Evolutionary conservation across 2,888 invertebrate species (phyloP).

Genomic region (Heliothis peltigera): DNA sequence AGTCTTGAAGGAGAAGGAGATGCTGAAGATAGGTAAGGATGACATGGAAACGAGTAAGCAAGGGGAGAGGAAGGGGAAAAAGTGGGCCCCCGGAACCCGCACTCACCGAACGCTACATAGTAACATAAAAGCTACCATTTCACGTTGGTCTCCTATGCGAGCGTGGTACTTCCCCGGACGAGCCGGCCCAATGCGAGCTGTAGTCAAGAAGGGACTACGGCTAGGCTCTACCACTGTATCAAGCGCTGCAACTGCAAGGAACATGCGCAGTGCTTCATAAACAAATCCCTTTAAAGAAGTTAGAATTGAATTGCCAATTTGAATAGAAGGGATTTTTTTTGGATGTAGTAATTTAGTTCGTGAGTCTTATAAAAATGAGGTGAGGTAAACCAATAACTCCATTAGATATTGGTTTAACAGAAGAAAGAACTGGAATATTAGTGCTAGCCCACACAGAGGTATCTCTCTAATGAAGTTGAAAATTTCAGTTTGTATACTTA

Average conservation of each 20-base stretch:
- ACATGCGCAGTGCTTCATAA: no score
- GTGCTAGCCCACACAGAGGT: neutral
- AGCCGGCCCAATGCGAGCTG: conserved; percentile 7
- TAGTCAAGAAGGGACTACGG: neutral
- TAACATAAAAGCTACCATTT: neutral
- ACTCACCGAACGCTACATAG: conserved; percentile 9
- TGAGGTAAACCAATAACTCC: no score
- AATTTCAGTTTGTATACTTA: neutral
- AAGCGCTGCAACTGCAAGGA: no score
- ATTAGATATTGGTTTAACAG: no score
- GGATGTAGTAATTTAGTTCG: no score
- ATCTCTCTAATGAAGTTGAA: no score
- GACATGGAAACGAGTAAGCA: no score
- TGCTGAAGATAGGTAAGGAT: neutral
- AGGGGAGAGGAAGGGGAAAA: neutral
- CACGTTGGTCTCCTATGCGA: conserved; percentile 6
- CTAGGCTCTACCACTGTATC: conserved; percentile 9
- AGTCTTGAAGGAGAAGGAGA: neutral
- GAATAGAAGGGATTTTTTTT: no score
- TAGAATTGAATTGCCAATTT: no score
- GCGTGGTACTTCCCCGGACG: conserved; percentile 22
- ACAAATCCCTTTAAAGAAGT: no score
- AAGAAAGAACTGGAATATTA: neutral
- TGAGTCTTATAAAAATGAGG: neutral
- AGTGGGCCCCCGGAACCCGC: conserved; percentile 8